phyloP scores from a whole-genome alignment of 2,113 vertebrate species.

The Butorides virescens region DNA sequence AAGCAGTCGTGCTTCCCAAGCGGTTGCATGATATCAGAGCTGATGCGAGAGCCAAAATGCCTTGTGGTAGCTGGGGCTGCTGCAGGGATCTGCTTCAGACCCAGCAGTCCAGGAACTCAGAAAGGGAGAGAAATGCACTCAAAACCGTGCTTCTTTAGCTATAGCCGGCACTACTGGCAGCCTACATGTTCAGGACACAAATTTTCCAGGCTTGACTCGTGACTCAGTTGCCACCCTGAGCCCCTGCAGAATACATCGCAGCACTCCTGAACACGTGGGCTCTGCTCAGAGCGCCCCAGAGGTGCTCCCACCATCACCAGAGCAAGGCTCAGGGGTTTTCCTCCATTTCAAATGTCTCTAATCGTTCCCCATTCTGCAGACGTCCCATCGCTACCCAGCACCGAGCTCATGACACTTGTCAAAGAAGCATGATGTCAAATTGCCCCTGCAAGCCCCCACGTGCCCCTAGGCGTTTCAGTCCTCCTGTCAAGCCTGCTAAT shows the following conservation, averaged over 20 bases:
- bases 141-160: not conserved
- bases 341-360: not conserved
- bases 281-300: not conserved
- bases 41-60: not conserved
- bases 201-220: not conserved
- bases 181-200: not conserved
- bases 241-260: not conserved
- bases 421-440: not conserved
- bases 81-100: not conserved
- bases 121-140: not conserved
- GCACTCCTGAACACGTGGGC: not conserved
- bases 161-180: not conserved
- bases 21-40: not conserved
- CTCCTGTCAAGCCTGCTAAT: constrained; percentile 9
- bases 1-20: not conserved
- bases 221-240: not conserved
- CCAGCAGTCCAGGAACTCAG: not conserved
- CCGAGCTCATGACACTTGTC: not conserved
- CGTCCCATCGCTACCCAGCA: not conserved
- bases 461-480: not conserved
- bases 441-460: not conserved
- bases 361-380: not conserved
- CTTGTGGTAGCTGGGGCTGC: not conserved
- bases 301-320: not conserved
- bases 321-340: not conserved